Conservation (phyloP, 2,888 invertebrate species). For the Ypsolopha sequella region DNA sequence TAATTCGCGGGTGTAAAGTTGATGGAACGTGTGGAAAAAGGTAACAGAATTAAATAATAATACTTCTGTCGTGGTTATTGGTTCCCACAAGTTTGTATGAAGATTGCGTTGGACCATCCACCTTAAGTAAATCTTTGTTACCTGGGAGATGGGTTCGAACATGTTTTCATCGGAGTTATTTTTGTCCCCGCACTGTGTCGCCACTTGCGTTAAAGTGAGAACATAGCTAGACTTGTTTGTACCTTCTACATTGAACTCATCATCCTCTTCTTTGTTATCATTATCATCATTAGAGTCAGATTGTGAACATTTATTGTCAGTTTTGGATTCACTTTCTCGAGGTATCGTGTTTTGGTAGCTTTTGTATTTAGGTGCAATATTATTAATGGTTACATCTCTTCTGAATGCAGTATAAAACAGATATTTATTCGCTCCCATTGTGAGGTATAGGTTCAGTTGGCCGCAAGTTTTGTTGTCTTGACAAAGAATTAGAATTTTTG, state of each 20-base stretch:
- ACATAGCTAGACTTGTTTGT: constrained; percentile 75
- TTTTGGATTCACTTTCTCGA: constrained; percentile 18
- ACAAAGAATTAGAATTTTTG: constrained; percentile 86
- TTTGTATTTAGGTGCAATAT: constrained; percentile 65
- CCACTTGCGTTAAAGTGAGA: constrained; percentile 76
- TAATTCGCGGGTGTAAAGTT: too few relatives aligned
- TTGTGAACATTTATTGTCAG: constrained; percentile 14
- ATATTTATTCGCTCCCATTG: constrained; percentile 74
- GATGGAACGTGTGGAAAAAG: too few relatives aligned
- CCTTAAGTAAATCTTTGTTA: constrained; percentile 17
- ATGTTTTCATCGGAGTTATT: constrained; percentile 31
- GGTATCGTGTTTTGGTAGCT: constrained; percentile 28
- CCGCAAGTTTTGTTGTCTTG: constrained; percentile 86
- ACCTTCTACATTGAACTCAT: constrained; percentile 38
- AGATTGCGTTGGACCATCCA: too few relatives aligned
- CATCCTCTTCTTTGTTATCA: constrained; percentile 16
- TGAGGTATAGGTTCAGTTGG: constrained; percentile 80
- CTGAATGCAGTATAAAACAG: constrained; percentile 74
- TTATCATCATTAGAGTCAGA: constrained; percentile 23
- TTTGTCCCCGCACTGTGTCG: constrained; percentile 21
- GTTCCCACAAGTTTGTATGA: too few relatives aligned
- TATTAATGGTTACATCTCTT: constrained; percentile 69
- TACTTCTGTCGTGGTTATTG: too few relatives aligned
- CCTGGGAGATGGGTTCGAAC: constrained; percentile 77
- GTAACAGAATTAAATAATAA: too few relatives aligned